Evolutionary conservation across 2,888 invertebrate genomes (phyloP).

Genomic region (Oscheius sp.): DNA sequence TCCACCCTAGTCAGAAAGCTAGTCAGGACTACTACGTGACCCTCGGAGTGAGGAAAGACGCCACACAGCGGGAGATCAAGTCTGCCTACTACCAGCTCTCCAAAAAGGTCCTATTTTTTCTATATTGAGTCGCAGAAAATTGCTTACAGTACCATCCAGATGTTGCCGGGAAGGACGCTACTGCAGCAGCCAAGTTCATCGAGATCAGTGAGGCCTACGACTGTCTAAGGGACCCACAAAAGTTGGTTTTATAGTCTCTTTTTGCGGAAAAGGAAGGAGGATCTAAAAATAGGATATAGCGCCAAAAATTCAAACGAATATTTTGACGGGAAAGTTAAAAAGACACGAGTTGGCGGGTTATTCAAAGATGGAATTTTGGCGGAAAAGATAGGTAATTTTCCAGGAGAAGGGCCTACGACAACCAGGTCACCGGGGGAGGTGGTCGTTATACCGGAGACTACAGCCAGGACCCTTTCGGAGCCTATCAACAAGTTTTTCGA

Average conservation of each 20-base stretch:
- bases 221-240: constrained; percentile 32
- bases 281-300: too few species aligned
- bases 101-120: constrained; percentile 27
- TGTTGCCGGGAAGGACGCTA: constrained; percentile 25
- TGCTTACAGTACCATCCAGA: constrained; percentile 37
- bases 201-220: constrained; percentile 38
- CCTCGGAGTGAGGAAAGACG: constrained; percentile 29
- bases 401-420: constrained; percentile 36
- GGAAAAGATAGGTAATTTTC: background rate
- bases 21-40: constrained; percentile 17
- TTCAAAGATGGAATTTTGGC: too few species aligned
- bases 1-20: too few species aligned
- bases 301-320: too few species aligned
- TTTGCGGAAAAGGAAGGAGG: too few species aligned
- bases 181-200: constrained; percentile 26
- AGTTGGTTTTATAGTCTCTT: background rate
- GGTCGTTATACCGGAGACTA: constrained; percentile 30
- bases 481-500: constrained; percentile 1
- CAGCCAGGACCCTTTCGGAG: constrained; percentile 13
- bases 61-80: constrained; percentile 37
- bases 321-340: too few species aligned
- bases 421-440: constrained; percentile 17
- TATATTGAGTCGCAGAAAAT: background rate
- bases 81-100: constrained; percentile 37
- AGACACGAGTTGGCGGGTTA: too few species aligned